Evolutionary conservation across 2,113 vertebrate genomes (phyloP).

Genomic region (Silurus glanis): DNA sequence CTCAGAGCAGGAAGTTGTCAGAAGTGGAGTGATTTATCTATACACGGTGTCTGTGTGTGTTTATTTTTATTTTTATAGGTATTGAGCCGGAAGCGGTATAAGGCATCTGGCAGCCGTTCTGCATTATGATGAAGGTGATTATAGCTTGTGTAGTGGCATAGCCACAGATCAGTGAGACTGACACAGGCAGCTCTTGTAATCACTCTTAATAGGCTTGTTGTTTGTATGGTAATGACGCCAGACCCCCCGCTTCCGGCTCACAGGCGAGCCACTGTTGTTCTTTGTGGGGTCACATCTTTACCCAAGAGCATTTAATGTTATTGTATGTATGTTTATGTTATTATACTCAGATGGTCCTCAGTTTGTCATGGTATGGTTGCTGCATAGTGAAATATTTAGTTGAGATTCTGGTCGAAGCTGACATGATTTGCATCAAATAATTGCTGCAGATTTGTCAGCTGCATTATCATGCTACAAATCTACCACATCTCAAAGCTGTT

Average conservation of each 20-base stretch:
- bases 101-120: slow-evolving; percentile 34
- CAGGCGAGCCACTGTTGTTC: slow-evolving; percentile 41
- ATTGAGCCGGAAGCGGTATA: slow-evolving; percentile 28
- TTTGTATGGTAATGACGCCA: slow-evolving; percentile 55
- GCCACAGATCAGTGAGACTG: slow-evolving; percentile 41
- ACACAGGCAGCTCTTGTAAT: slow-evolving; percentile 57
- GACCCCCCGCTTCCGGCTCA: slow-evolving; percentile 36
- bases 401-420: not conserved
- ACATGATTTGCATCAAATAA: not conserved
- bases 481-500: not conserved
- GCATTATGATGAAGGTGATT: slow-evolving; percentile 50
- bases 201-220: slow-evolving; percentile 57
- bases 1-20: slow-evolving; percentile 12
- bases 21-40: slow-evolving; percentile 40
- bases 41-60: slow-evolving; percentile 41
- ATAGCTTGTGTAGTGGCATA: slow-evolving; percentile 27
- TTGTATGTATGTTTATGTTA: too few relatives aligned
- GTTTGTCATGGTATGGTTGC: not conserved
- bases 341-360: not conserved
- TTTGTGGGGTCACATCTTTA: slow-evolving; percentile 10
- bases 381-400: not conserved
- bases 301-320: not conserved
- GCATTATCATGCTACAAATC: not conserved
- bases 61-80: slow-evolving; percentile 39
- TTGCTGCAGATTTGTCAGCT: slow-evolving; percentile 3